Conservation (phyloP, 2,113 vertebrate genomes). For the Callaeas wilsoni region DNA sequence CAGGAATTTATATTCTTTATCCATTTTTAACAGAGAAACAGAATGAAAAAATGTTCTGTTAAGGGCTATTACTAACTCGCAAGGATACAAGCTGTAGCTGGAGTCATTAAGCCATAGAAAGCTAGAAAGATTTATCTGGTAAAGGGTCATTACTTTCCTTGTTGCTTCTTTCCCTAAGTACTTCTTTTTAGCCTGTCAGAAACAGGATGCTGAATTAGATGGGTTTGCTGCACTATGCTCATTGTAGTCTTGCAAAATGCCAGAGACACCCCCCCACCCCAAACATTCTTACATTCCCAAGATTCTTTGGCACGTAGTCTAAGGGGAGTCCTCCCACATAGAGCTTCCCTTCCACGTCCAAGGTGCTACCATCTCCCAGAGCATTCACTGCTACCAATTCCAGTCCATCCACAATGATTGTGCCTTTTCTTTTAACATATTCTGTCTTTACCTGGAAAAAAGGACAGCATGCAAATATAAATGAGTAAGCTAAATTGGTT, state of each 20-base stretch:
- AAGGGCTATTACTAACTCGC: not conserved
- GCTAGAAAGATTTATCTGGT: not conserved
- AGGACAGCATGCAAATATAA: not conserved
- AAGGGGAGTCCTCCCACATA: conserved; percentile 86
- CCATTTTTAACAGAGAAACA: not conserved
- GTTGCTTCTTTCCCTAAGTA: not conserved
- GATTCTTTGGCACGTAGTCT: conserved; percentile 72
- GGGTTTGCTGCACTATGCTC: not conserved
- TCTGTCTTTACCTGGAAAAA: conserved; percentile 75
- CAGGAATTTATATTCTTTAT: not conserved
- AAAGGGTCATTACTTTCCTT: not conserved
- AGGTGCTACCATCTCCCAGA: conserved; percentile 78
- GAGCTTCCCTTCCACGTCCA: conserved; percentile 85
- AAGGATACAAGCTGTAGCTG: not conserved
- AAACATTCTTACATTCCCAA: conserved; percentile 77
- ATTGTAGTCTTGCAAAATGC: not conserved
- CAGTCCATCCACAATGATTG: conserved; percentile 73
- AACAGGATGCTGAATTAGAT: not conserved
- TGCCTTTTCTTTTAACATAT: conserved; percentile 76
- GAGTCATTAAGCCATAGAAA: not conserved
- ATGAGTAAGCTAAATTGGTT: not conserved
- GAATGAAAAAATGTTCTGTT: not conserved
- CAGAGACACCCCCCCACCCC: accelerated
- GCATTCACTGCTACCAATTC: conserved; percentile 49
- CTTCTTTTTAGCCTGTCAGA: not conserved